Evolutionary conservation across 2,113 vertebrate species (phyloP), one percentile per base, ranked within the genome.

Genomic region (Riparia riparia): DNA sequence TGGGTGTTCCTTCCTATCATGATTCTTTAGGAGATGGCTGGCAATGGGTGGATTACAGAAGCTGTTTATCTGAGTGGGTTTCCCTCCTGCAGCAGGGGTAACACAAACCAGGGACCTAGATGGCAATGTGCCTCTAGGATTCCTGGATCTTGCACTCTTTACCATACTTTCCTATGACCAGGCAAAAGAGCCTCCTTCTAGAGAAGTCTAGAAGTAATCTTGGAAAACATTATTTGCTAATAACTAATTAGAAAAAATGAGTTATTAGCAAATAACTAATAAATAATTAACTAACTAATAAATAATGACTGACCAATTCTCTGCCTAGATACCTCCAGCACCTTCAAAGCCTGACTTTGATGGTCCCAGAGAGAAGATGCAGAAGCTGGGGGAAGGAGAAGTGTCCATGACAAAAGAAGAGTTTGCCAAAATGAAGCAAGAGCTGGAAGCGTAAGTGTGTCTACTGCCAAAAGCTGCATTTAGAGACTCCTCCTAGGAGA

Each of bases 381-480:
- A 99, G 96, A 99, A 99, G 88, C 96, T 99, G 18, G 99, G 99
- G 12, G 99, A 99, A 97, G 99, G 99, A 54, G 99, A 99, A 98
- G 98, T 99, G 21, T 99, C 99, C 34, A 99, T 99, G 99, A 99
- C 99, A 37, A 99, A 99, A 97, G 99, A 99, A 74, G 99, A 99
- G 82, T 99, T 99, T 97, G 97, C 98, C 81, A 99, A 99, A 98
- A 99, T 99, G 99, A 99, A 99, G 96, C 99, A 99, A 98, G 99
- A 99, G 88, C 96, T 99, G 54, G 99, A 99, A 98, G 99, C 99
- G 99, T 99, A 94, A 99, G 99, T 98, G 8, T 74, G 32, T 90
- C 64, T 49, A 9, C 17, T 86, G 47, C 13, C 24, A 77, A 66
- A 80, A 79, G 22, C 49, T 41, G 28, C 10, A 5, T 41, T 81